A percentile compares a stretch with the other conserved stretches of the same genome.
Evolutionary conservation across 2,113 vertebrate species (phyloP).

Genomic region (Zapornia atra): DNA sequence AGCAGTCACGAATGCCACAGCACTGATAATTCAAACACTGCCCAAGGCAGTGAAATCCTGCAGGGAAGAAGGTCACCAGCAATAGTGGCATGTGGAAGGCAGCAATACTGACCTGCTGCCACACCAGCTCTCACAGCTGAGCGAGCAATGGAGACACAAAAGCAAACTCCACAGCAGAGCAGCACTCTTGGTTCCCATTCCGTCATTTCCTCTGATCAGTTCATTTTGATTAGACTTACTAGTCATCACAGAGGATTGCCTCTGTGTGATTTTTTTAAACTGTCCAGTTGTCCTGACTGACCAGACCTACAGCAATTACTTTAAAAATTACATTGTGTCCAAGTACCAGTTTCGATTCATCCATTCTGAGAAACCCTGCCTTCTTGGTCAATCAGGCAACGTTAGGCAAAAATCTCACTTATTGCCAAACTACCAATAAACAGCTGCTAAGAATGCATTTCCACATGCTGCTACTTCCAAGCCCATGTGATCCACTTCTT

Average conservation of each 20-base stretch:
- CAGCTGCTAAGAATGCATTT: not conserved
- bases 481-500: not conserved
- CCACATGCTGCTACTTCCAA: not conserved
- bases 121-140: not conserved
- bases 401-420: not conserved
- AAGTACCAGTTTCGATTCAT: not conserved
- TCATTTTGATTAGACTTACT: not conserved
- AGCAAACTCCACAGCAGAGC: rapidly evolving
- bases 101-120: not conserved
- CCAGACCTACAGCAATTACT: not conserved
- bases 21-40: rapidly evolving
- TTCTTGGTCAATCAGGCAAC: not conserved
- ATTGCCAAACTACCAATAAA: not conserved
- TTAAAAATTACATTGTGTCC: not conserved
- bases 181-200: rapidly evolving
- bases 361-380: rapidly evolving
- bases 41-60: not conserved
- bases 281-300: not conserved
- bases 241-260: not conserved
- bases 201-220: not conserved
- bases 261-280: not conserved
- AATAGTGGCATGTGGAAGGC: rapidly evolving
- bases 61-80: not conserved
- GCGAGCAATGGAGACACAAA: rapidly evolving
- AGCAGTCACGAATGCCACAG: not conserved